Base-by-base conservation (phyloP, 2,797 vertebrate genomes). In the Enteromius thamalakanensis region DNA sequence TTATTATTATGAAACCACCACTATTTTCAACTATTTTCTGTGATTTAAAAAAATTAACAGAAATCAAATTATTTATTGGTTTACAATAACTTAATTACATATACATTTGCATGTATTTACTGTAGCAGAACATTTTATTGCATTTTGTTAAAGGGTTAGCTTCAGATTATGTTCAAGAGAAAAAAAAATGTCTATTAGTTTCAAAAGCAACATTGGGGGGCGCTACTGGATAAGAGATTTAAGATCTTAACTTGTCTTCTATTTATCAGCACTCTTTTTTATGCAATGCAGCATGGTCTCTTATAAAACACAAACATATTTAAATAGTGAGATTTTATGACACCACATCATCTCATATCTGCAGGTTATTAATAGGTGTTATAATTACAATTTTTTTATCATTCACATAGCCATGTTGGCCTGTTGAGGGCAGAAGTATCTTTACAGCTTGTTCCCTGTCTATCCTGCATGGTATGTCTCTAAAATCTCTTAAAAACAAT, bases 351-450 rank as follows among this genome's bases (percentile, higher is more conserved):
- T n/a, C 34, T 19, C 74, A 62, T 67, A 14, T 79, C 15, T 51
- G 55, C 9, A 62, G 23, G n/a, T 29, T 29, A 6, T 77, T 62
- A n/a, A 15, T 76, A 23, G 2, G 75, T 34, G 42, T 23, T 53
- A 37, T 53, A 49, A 65, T 65, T 49, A 79, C 62, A 67, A 51
- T 67, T 11, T 45, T 65, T 49, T 78, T 40, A 49, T 19, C 23
- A 8, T 6, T 37, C 49, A 51, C 21, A 67, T 14, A 34, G 29
- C n/a, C 29, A 70, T 58, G 65, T n/a, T 62, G 19, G 51, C 26
- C 70, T 1, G 45, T 14, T 37, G 1, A 14, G 47, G 62, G 40
- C 6, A 26, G 11, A 37, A 37, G 32, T 58, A n/a, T 53, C 4
- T n/a, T 60, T 47, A 10, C 23, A 65, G 62, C 32, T 29, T n/a